Evolutionary conservation across 2,113 vertebrate genomes (phyloP), one percentile per base, ranked within the genome.

Genomic region (Tragelaphus scriptus): DNA sequence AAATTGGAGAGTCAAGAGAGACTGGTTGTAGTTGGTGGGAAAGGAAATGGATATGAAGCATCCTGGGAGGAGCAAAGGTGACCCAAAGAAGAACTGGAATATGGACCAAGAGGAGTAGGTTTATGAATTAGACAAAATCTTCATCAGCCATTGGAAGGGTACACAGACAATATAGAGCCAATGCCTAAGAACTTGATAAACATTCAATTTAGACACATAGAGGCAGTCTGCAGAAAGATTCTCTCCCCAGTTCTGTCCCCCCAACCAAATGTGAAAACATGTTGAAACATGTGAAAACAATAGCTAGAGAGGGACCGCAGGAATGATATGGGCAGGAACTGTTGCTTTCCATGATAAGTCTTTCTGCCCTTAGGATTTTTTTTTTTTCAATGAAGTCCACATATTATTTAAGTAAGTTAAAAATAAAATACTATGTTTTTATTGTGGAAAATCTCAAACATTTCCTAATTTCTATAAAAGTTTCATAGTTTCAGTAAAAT

Each of bases 381-480:
- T 65, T 90, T 75, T 84, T 80, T 89, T 47, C 30, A 82, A 9
- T 65, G 23, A 47, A 77, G 56, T 30, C 2, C 3, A 36, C 58
- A 17, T 55, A 36, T 85, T 63, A 80, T 23, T 71, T 30, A n/a
- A 88, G 32, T 55, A 79, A 93, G 53, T 51, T 56, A 87, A 95
- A 92, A 58, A 94, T 82, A 93, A 14, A 88, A 44, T 49, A 55
- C 47, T 84, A 88, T 71, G 19, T 51, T 56, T 85, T 88, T 28
- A 63, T 44, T 81, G 89, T n/a, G 36, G 19, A 82, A 82, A 44
- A 77, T 85, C 53, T n/a, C 36, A 81, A 81, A 49, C 79, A 81
- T 32, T 32, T 51, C 30, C 49, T 16, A 51, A 51, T 81, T 51
- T 51, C 47, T 51, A 51, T 44, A 77, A 44, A 77, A 77, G 71